These are phyloP conservation scores for Antheraea pernyi DNA, from an alignment of 1,140 invertebrate species.

Conservation along the genomic window DNA sequence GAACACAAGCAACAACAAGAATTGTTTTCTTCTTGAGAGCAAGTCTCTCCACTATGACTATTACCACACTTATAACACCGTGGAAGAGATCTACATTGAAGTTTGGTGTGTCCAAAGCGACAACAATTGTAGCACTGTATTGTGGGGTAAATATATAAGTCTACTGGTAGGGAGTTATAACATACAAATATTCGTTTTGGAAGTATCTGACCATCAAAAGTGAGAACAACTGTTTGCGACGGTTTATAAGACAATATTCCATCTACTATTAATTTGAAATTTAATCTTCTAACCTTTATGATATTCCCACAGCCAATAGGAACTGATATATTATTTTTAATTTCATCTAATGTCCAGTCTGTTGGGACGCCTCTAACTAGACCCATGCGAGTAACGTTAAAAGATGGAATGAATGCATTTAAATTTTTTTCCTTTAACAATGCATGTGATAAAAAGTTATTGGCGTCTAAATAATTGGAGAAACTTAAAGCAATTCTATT, in stretches of 20 bases:
- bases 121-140: slow-evolving; percentile 10
- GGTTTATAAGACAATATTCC: background rate
- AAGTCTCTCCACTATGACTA: background rate
- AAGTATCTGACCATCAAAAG: slow-evolving; percentile 11
- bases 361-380: slow-evolving; percentile 1
- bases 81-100: background rate
- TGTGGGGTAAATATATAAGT: too few relatives aligned
- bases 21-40: background rate
- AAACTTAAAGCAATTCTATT: too few relatives aligned
- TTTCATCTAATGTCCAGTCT: slow-evolving; percentile 7
- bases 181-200: too few relatives aligned
- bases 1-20: background rate
- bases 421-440: too few relatives aligned
- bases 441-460: too few relatives aligned
- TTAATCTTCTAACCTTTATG: background rate
- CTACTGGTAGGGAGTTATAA: too few relatives aligned
- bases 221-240: slow-evolving; percentile 1
- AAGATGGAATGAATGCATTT: background rate
- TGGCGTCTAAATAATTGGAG: too few relatives aligned
- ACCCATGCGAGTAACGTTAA: background rate
- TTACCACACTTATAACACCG: slow-evolving; percentile 14
- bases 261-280: background rate
- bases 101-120: slow-evolving; percentile 13
- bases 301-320: background rate
- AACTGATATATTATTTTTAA: background rate